phyloP scores from a whole-genome alignment of 2,888 invertebrate genomes.

The Eupelmus urozonus region DNA sequence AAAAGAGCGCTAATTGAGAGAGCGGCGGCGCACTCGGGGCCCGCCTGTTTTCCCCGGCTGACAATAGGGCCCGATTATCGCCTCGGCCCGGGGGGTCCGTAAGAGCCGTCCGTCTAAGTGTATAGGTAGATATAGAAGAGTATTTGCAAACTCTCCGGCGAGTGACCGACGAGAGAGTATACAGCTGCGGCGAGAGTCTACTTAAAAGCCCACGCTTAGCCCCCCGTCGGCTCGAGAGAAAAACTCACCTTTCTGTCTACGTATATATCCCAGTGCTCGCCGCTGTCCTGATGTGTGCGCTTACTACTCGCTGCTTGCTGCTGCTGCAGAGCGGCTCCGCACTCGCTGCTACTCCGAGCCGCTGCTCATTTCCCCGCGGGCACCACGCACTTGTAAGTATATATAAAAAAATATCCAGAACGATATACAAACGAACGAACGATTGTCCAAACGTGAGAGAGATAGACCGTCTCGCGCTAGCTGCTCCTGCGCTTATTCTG shows the following conservation, averaged over 20 bases:
- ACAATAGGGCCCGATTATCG: constrained; percentile 56
- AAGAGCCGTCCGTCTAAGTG: not conserved
- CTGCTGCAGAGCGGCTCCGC: not conserved
- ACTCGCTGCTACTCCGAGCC: not conserved
- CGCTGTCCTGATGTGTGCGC: not conserved
- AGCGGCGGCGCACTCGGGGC: not conserved
- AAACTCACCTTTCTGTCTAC: constrained; percentile 41
- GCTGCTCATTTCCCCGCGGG: not conserved
- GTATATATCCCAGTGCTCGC: constrained; percentile 1
- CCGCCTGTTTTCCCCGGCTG: constrained; percentile 46
- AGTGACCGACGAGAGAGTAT: no score
- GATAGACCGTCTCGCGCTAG: no score
- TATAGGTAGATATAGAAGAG: not conserved
- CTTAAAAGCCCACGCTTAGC: no score
- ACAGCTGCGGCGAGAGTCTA: no score
- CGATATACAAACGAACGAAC: no score
- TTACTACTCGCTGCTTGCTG: no score
- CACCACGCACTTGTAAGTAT: no score
- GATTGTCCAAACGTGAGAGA: no score
- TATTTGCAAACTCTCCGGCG: not conserved
- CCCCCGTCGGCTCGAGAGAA: no score
- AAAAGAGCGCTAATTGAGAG: constrained; percentile 49
- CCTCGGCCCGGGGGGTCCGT: constrained; percentile 36
- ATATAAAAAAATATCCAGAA: no score
- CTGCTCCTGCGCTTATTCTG: no score